Base-by-base conservation (phyloP, 2,113 vertebrate genomes). In the Cyphomyrus discorhynchus region DNA sequence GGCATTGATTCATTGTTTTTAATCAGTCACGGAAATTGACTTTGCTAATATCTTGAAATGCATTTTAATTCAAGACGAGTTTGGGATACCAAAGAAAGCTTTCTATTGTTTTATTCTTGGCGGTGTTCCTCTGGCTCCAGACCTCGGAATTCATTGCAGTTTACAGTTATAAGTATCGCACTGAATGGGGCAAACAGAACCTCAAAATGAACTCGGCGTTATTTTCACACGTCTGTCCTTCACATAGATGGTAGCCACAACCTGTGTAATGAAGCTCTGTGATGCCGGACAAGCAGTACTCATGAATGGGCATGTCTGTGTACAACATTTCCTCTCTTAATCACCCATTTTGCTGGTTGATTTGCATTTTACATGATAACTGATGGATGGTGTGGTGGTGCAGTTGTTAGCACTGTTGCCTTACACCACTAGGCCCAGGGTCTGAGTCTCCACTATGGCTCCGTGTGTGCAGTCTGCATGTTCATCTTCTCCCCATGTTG, bases 131-230 rank as follows among this genome's bases (percentile, higher is more conserved):
- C 11, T 84, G 74, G 58, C 27, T 31, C 35, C 77, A 52, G 89
- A 45, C 56, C 53, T 56, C 80, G 35, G 70, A 46, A 39, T 89
- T 56, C 35, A 39, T 90, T 66, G 46, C 88, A 56, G 53, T 45
- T 77, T 80, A 8, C 70, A 53, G 88, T 86, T 89, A 89, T 85
- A 74, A 86, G 24, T 86, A 86, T 77, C 88, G 77, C 80, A 85
- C 77, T 46, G 83, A 24, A 13, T 47, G 88, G 47, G 83, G n/a
- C 7, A 88, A 90, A 90, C 52, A 88, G 35, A 24, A 46, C 47
- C 49, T 87, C 56, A 50, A 42, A 53, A n/a, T 24, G 31, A 62
- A 17, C 46, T 31, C 90, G 46, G 87, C n/a, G 45, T 85, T 80
- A 50, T 46, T 58, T 86, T 85, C 87, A 53, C 70, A 47, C 45